Conservation (phyloP, 1,140 invertebrate genomes). For the Drosophila busckii region DNA sequence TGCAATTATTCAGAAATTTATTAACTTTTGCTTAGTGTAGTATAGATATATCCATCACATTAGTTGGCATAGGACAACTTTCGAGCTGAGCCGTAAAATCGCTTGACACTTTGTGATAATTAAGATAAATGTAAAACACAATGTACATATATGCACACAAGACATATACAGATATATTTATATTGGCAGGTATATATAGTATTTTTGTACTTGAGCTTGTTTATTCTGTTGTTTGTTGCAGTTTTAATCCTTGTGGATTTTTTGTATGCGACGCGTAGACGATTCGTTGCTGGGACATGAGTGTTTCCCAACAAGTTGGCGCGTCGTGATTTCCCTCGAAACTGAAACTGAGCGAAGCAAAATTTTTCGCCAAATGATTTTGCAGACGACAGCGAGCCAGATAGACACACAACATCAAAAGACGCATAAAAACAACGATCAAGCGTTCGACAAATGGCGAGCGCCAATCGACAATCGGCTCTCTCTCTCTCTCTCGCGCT, state of each 20-base stretch:
- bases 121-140: slow-evolving; percentile 29
- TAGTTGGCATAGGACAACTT: slow-evolving; percentile 54
- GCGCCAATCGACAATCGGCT: slow-evolving; percentile 40
- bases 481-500: neutral
- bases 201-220: slow-evolving; percentile 2
- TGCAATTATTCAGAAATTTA: slow-evolving; percentile 64
- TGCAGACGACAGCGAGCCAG: slow-evolving; percentile 8
- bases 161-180: slow-evolving; percentile 6
- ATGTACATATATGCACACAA: slow-evolving; percentile 16
- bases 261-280: slow-evolving; percentile 14
- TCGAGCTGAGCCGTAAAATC: slow-evolving; percentile 53
- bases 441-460: slow-evolving; percentile 46
- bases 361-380: slow-evolving; percentile 42
- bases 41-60: slow-evolving; percentile 20
- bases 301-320: slow-evolving; percentile 62
- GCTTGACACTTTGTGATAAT: slow-evolving; percentile 61
- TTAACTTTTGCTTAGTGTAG: slow-evolving; percentile 58
- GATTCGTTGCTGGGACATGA: slow-evolving; percentile 38
- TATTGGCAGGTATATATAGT: neutral
- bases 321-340: slow-evolving; percentile 69
- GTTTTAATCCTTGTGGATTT: slow-evolving; percentile 43
- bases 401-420: slow-evolving; percentile 65
- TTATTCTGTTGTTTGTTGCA: slow-evolving; percentile 38
- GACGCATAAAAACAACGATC: slow-evolving; percentile 65
- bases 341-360: slow-evolving; percentile 53